Evolutionary conservation across 2,113 vertebrate species (phyloP).

Genomic region (Aptenodytes forsteri): DNA sequence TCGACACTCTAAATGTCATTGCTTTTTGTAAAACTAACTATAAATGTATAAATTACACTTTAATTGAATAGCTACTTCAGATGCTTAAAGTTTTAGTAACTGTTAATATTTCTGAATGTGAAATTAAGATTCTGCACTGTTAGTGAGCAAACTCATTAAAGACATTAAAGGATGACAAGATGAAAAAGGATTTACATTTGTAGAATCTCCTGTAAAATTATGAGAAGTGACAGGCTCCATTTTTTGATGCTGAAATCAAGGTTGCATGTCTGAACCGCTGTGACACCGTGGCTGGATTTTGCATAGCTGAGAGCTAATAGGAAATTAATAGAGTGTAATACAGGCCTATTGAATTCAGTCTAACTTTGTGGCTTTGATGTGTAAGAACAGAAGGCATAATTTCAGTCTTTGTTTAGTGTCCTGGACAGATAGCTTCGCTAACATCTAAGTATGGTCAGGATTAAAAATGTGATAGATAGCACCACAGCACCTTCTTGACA

Average conservation of each 20-base stretch:
- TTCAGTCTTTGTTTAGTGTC: conserved; percentile 80
- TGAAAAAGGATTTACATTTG: conserved; percentile 80
- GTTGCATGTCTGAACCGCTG: conserved; percentile 70
- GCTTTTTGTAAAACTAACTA: conserved; percentile 32
- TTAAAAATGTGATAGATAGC: conserved; percentile 81
- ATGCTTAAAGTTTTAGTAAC: conserved; percentile 65
- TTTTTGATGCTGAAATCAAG: conserved; percentile 73
- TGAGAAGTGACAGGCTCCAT: conserved; percentile 75
- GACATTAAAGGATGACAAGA: conserved; percentile 75
- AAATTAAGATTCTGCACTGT: conserved; percentile 76
- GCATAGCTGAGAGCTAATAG: conserved; percentile 73
- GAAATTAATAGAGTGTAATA: conserved; percentile 82
- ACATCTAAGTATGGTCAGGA: conserved; percentile 73
- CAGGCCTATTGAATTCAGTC: conserved; percentile 65
- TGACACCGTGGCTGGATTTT: conserved; percentile 66
- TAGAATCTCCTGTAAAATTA: conserved; percentile 77
- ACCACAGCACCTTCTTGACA: conserved; percentile 70
- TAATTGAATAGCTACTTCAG: conserved; percentile 72
- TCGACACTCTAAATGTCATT: background rate
- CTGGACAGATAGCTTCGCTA: conserved; percentile 71
- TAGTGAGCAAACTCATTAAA: conserved; percentile 80
- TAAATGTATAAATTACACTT: conserved; percentile 22
- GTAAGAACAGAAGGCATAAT: conserved; percentile 75
- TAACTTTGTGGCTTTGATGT: conserved; percentile 68
- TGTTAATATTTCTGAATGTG: conserved; percentile 74